Base-by-base conservation (phyloP, 37 sponge, comb jelly and placozoan genomes). In the Cladorhizidae sp. region DNA sequence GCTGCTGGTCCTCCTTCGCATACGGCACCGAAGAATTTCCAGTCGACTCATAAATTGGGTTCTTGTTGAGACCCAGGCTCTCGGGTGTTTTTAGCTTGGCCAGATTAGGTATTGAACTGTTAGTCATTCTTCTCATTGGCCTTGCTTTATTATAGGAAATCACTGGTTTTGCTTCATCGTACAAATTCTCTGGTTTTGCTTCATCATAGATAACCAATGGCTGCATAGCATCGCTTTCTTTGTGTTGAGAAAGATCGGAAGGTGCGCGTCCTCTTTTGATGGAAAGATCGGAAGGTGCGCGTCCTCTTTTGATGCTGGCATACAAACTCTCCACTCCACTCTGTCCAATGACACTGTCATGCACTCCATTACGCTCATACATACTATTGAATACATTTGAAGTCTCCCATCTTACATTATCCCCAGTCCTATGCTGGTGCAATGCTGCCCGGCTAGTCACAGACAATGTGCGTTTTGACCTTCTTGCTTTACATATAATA, bases 21-120 rank as follows among this genome's bases (percentile, higher is more conserved):
- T 23, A 25, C 26, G 38, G 17, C 9, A 12, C 39, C 25, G 41
- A 38, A 2, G 22, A 18, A 1, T 33, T 58, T 3, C 28, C 64
- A 29, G 64, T 77, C 14, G 78, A 77, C 3, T 63, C 64, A 26
- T 79, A 79, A 1, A 68, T 51, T 42, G 80, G 80, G 52, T 79
- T 79, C 0, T 31, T 37, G 36, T 67, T 31, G 23, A 79, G 69
- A 14, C 12, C 32, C 5, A 37, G 2, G 21, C 15, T 25, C 35
- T 31, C 43, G 3, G 38, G 2, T 29, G 35, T 37, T 25, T 21
- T 68, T 31, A 69, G 21, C 33, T 68, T 79, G 11, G 80, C 80
- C 3, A 79, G 57, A 35, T 79, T 79, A 1, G 80, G 80, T 12
- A 22, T 7, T 2, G 55, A 28, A 31, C 39, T 56, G 56, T 79